Base-by-base conservation (phyloP, 35 echinoderm and acorn worm species). In the Acanthaster planci region DNA sequence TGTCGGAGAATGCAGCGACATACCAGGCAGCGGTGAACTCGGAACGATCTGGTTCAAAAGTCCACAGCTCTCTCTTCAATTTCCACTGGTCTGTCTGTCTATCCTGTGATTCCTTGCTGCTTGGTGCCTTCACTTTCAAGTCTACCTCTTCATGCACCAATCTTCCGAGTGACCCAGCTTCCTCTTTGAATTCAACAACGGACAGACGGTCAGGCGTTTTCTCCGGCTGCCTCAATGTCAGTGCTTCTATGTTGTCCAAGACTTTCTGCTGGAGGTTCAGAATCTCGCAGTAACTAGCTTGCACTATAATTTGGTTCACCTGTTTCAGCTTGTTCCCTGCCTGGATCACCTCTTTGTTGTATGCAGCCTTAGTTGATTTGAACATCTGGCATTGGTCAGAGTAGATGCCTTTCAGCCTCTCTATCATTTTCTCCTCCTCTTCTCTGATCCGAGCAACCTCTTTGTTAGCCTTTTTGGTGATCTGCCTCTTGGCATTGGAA, bases 381-480 rank as follows among this genome's bases (percentile, higher is more conserved):
- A 68, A 5, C 29, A 34, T 68, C 60, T 29, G 12, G 60, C 21
- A 18, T 68, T 26, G 21, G 2, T 68, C 22, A 7, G 14, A 31
- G 34, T 68, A 68, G 1, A 26, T 68, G 21, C 29, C 19, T 29
- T 68, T 68, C 21, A 68, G 60, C 42, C 12, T 12, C 4, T 47
- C 12, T 12, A 47, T 4, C 4, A 47, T 47, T 29, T 68, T 68
- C 8, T 35, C 23, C 23, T 68, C 60, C 60, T 68, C 60, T 34
- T 21, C 60, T 68, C 60, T 21, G 23, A 68, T 68, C 60, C 60
- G 4, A 30, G 60, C 60, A 29, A 68, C 34, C 60, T 68, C 60
- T 26, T 29, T 68, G 23, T 68, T 26, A 68, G 60, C 60, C 60
- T 68, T 68, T 68, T 30, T 68, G 23, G 60, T 31, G 60, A 68